Base-by-base conservation (phyloP, 37 sponge, comb jelly and placozoan genomes). In the Beroe forskalii region DNA sequence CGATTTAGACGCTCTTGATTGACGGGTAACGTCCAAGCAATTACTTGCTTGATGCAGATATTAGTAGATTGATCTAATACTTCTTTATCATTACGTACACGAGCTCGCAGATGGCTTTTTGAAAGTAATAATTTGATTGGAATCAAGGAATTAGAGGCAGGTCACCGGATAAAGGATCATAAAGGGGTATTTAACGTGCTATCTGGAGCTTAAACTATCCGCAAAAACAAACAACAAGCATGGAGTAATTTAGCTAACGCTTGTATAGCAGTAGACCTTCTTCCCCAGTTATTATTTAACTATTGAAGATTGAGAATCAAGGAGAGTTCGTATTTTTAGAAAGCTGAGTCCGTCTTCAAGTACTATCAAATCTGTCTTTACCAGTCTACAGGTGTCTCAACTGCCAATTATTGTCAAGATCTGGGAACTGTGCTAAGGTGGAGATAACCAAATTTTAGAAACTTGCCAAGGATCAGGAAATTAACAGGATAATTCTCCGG, bases 51-150 rank as follows among this genome's bases (percentile, higher is more conserved):
- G 72, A 32, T 69, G 28, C 72, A 37, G 32, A 32, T 32, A 69
- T 69, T 69, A 69, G 72, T 32, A 36, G 72, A 69, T 69, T 36
- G 39, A 33, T 69, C 55, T 48, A 48, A 69, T 32, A 69, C 72
- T 69, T 27, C 72, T 69, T 32, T 37, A 69, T 32, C 72, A 69
- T 32, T 32, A 14, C 72, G 17, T 35, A 69, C 72, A 33, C 38
- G 55, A 48, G 55, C 12, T 17, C 12, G 6, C 72, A 69, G 36
- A 33, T 69, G 72, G 72, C 72, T 35, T 69, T 69, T 69, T 69
- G 72, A 69, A 69, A 69, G 72, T 69, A 69, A 69, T 69, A 69
- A 69, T 69, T 69, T 69, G 72, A 69, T 69, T 69, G 72, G 32
- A 69, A 69, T 69, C 17, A 69, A 69, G 72, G 32, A 69, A 69